phyloP scores from a whole-genome alignment of 2,797 vertebrate species.

The Eurystomus glaucurus region DNA sequence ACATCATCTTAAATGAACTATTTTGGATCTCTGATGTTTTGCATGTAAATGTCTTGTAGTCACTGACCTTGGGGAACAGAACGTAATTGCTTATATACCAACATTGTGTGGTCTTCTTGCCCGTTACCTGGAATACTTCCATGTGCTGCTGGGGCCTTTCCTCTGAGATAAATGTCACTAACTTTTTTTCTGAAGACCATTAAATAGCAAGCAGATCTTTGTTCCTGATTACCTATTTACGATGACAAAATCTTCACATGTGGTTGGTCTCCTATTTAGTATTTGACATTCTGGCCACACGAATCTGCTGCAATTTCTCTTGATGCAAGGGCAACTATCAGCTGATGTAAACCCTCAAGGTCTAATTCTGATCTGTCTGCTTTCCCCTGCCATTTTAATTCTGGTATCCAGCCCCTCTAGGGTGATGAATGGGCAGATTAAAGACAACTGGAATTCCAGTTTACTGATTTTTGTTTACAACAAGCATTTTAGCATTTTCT shows the following conservation, averaged over 20 bases:
- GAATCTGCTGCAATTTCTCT: background rate
- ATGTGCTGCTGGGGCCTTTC: background rate
- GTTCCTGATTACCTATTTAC: background rate
- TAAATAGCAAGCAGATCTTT: background rate
- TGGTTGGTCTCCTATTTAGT: background rate
- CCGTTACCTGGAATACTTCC: background rate
- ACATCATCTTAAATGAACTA: background rate
- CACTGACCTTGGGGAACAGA: background rate
- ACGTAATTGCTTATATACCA: background rate
- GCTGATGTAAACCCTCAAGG: background rate
- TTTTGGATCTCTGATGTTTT: slow-evolving; percentile 28
- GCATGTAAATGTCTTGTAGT: background rate
- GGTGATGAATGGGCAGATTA: background rate
- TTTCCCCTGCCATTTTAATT: background rate
- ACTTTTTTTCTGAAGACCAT: background rate
- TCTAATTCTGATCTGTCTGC: rapidly evolving
- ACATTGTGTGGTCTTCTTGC: background rate
- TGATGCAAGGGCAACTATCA: background rate
- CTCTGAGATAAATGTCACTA: background rate
- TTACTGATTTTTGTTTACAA: background rate
- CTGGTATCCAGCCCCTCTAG: background rate
- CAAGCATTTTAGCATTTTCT: background rate
- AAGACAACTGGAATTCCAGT: background rate
- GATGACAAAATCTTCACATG: background rate
- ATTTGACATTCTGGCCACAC: background rate